Evolutionary conservation across 2,888 invertebrate species (phyloP).

Genomic region (Cremastinae sp.): DNA sequence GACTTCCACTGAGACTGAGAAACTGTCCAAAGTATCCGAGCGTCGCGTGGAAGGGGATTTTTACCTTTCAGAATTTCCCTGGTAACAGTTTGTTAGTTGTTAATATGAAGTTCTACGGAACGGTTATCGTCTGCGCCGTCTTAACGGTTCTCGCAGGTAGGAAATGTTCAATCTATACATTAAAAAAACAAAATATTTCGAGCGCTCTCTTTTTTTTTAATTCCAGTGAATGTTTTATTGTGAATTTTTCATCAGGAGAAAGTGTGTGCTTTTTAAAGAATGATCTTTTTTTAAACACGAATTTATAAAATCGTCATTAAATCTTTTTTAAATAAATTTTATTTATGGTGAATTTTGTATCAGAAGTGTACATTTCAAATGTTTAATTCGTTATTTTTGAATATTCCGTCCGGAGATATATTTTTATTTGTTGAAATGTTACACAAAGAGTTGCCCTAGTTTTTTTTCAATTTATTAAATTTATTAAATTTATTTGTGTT

Average conservation of each 20-base stretch:
- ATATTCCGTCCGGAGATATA: neutral
- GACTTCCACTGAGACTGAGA: no score
- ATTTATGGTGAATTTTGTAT: no score
- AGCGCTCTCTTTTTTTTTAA: neutral
- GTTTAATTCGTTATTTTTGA: no score
- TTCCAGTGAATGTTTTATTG: slow-evolving; percentile 10
- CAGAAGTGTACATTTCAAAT: no score
- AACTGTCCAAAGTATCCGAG: neutral
- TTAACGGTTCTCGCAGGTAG: slow-evolving; percentile 65
- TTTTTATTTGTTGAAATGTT: neutral
- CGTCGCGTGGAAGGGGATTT: slow-evolving; percentile 27
- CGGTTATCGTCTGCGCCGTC: slow-evolving; percentile 63
- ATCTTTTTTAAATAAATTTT: no score
- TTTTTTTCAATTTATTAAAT: neutral
- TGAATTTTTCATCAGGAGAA: neutral
- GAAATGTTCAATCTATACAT: slow-evolving; percentile 32
- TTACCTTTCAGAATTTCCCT: slow-evolving; percentile 53
- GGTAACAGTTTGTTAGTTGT: slow-evolving; percentile 50
- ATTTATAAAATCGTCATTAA: no score
- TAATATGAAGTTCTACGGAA: slow-evolving; percentile 65
- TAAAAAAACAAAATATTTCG: slow-evolving; percentile 8
- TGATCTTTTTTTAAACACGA: no score
- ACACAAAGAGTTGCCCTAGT: no score
- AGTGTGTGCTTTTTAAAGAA: no score
- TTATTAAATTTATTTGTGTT: no score